Percentiles rank a stretch among this genome's conserved stretches.
Evolutionary conservation across 2,797 vertebrate genomes (phyloP).

Genomic region (Natrix natrix): DNA sequence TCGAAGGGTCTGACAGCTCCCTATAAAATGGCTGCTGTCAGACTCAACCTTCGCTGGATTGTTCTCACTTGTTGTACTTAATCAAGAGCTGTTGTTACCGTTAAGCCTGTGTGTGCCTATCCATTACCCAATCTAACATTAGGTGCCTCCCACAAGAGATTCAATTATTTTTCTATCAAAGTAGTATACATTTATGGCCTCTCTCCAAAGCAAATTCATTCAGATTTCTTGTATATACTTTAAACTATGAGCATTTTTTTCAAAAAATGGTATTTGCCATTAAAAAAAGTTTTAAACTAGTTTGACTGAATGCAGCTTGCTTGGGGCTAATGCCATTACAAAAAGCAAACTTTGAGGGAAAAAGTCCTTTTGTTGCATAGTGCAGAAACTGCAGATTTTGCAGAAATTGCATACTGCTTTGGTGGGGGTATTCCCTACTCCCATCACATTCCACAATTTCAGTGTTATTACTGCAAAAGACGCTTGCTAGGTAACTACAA

Average conservation of each 20-base stretch:
- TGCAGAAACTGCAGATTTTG: no score
- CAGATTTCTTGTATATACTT: not conserved
- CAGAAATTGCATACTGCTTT: constrained; percentile 5
- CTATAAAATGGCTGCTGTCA: no score
- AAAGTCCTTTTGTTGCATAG: not conserved
- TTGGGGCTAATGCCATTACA: constrained; percentile 51
- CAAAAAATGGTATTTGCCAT: constrained; percentile 30
- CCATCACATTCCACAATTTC: not conserved
- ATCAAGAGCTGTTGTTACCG: no score
- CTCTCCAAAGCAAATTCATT: not conserved
- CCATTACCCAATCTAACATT: no score
- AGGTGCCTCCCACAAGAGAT: not conserved
- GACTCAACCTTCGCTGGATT: no score
- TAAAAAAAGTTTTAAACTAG: constrained; percentile 18
- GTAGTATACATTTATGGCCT: not conserved
- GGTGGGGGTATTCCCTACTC: constrained; percentile 14
- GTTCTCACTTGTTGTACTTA: no score
- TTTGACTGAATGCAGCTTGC: constrained; percentile 18
- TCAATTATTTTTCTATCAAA: not conserved
- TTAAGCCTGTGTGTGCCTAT: no score
- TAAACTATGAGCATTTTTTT: not conserved
- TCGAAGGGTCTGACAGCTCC: no score
- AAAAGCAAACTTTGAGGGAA: not conserved
- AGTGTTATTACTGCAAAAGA: not conserved
- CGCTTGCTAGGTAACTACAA: not conserved